phyloP scores from a whole-genome alignment of 2,888 invertebrate species.

The Drosophila colorata region DNA sequence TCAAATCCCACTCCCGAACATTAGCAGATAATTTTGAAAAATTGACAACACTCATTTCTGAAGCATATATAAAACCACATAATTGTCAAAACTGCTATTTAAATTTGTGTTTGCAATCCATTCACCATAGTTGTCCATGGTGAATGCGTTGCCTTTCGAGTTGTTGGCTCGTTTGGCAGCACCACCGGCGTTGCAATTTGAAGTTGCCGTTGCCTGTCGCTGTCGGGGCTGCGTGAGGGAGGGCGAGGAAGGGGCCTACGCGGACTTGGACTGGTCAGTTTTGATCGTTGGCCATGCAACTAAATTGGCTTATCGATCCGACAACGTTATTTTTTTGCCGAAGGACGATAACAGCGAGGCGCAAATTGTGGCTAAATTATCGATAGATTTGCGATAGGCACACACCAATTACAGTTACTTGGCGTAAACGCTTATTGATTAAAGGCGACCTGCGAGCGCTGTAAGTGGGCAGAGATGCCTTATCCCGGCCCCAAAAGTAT shows the following conservation, averaged over 20 bases:
- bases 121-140: slow-evolving; percentile 11
- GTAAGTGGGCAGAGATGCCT: slow-evolving; percentile 29
- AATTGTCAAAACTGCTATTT: neutral
- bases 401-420: slow-evolving; percentile 52
- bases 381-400: slow-evolving; percentile 68
- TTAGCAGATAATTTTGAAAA: neutral
- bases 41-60: neutral
- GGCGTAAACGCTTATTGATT: slow-evolving; percentile 60
- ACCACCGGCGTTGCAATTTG: slow-evolving; percentile 66
- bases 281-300: slow-evolving; percentile 47
- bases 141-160: slow-evolving; percentile 29
- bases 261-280: slow-evolving; percentile 37
- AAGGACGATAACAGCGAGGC: slow-evolving; percentile 58
- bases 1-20: neutral
- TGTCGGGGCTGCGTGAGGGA: slow-evolving; percentile 4
- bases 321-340: slow-evolving; percentile 36
- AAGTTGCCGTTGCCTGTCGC: slow-evolving; percentile 54
- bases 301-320: slow-evolving; percentile 68
- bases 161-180: slow-evolving; percentile 64
- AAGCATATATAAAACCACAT: too few relatives aligned
- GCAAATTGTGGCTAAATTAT: slow-evolving; percentile 73
- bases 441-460: too few relatives aligned
- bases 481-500: slow-evolving; percentile 24
- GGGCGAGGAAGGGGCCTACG: neutral
- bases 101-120: neutral